Conservation (phyloP, 2,888 invertebrate species). For the Isoperla grammatica region DNA sequence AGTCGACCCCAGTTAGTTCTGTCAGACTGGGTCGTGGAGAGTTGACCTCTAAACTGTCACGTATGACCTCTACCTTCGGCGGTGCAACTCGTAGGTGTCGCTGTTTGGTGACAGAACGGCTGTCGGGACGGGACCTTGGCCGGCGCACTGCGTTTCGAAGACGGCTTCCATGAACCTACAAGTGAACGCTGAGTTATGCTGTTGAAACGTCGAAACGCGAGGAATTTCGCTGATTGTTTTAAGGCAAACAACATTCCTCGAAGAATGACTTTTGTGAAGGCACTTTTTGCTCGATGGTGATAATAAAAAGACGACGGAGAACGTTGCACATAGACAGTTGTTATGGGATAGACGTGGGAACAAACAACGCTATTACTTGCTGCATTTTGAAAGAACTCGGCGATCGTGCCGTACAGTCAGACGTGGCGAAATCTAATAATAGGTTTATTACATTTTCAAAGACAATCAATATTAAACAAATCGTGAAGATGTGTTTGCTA, state of each 20-base stretch:
- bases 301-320: conserved; percentile 7
- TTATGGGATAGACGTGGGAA: conserved; percentile 1
- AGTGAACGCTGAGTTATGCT: no score
- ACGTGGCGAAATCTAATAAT: conserved; percentile 8
- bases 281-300: conserved; percentile 10
- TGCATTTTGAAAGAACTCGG: no score
- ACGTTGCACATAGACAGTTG: background rate
- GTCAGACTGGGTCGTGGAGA: no score
- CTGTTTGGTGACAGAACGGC: no score
- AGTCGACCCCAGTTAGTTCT: no score
- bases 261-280: conserved; percentile 5
- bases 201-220: background rate
- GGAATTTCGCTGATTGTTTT: conserved; percentile 16
- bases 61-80: no score
- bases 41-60: no score
- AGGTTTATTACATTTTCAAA: conserved; percentile 1
- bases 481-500: no score
- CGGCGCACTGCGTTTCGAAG: no score
- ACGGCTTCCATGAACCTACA: no score
- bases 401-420: background rate
- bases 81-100: no score
- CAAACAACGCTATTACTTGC: background rate
- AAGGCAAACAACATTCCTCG: conserved; percentile 11
- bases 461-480: background rate
- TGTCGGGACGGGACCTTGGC: no score